Base-by-base conservation (phyloP, 2,113 vertebrate species). In the Podarcis muralis region DNA sequence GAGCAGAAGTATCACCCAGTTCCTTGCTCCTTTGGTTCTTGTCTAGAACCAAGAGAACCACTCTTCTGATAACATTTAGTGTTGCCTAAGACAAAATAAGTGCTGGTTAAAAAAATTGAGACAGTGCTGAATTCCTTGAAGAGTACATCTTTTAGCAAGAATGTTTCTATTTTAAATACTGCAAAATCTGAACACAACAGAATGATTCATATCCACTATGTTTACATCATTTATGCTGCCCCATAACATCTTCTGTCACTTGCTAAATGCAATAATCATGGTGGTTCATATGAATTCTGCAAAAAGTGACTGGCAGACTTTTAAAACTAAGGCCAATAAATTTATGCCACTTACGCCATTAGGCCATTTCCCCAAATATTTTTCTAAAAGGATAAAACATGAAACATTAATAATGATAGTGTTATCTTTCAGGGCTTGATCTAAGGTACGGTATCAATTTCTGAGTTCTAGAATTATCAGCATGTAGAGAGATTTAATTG, bases 11-110 rank as follows among this genome's bases (percentile, higher is more conserved):
- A 77, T 96, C 93, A 12, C 97, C 97, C 89, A 97, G 85, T 77
- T 98, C 96, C 72, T 95, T 96, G 94, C 0, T 97, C 95, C 96
- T 98, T 95, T 98, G 98, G 94, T 97, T 98, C 85, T 98, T 98
- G 90, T 98, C 97, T 93, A 99, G 97, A 93, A 99, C 97, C 94
- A 99, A 98, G 92, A 98, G 97, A 87, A 99, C 97, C 93, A 99
- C 98, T 83, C 95, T 97, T 79, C 97, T 97, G 95, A 99, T 98
- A 88, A 98, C 96, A 83, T 90, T 97, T 90, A 99, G 95, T 0
- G 99, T 99, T 89, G 97, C 98, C 99, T 99, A 93, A 59, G 94
- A 96, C 69, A 91, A 95, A 95, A 96, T 1, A 94, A 1, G 88
- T 79, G 84, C 43, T 48, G 95, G 95, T 96, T 88, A 87, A 87